Base-by-base conservation (phyloP, 1,140 invertebrate species). In the Aradophagus sp. region DNA sequence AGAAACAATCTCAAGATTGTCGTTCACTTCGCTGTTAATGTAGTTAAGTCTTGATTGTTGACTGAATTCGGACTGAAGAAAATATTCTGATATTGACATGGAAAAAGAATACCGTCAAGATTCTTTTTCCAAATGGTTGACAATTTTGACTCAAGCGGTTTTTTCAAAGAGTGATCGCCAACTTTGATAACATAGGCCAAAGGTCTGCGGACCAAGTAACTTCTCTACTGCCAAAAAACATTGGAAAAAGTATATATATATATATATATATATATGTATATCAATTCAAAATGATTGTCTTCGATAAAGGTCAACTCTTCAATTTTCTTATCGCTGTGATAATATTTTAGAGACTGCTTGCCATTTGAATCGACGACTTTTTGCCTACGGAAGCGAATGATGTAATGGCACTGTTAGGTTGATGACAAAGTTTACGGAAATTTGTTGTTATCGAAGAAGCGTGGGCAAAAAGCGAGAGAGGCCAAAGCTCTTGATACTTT, bases 321-420 rank as follows among this genome's bases (percentile, higher is more conserved):
- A 31, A 27, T 52, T 62, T 62, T 62, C 35, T 41, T 48, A 41
- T 48, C 16, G 12, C 61, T 56, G 61, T 66, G 52, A 66, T 66
- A 66, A 65, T 65, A 55, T 42, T 56, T 56, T 65, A 55, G 50
- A 65, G 15, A 65, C 17, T 65, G 20, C 48, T 56, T 17, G 13
- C 12, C 32, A 48, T 27, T 32, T 23, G 2, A 5, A 58, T 39
- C 10, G 6, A 45, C n/a, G 14, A 44, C 34, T 58, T 50, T 66
- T 66, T 48, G 35, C 31, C 62, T 47, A 34, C 39, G 31, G 5
- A 42, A 32, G 4, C 14, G 1, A 19, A 4, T 27, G 20, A 39
- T 47, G 62, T 44, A 42, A 65, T 48, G 41, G 26, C 14, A 48
- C 2, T 55, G 59, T 65, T 65, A 55, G 14, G 50, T 55, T 55